These are phyloP conservation scores for Epinephelus cyanopodus DNA, from an alignment of 2,113 vertebrate species.

Conservation along the genomic window DNA sequence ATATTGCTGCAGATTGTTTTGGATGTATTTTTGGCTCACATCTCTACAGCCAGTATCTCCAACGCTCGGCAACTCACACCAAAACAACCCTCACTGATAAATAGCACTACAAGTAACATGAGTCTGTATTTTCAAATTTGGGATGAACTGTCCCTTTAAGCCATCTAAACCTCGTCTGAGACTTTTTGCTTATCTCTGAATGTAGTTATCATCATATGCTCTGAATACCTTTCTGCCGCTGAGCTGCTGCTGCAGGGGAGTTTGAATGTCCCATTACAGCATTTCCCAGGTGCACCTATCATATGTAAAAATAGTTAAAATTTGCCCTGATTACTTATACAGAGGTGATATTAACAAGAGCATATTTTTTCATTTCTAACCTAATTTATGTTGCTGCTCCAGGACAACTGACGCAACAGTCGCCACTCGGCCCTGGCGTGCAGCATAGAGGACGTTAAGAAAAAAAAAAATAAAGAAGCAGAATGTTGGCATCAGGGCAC, in stretches of 20 bases:
- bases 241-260: not conserved
- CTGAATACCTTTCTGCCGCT: not conserved
- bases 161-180: too few species aligned
- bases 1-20: too few species aligned
- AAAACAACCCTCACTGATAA: too few species aligned
- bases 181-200: not conserved
- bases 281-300: constrained; percentile 2
- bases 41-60: too few species aligned
- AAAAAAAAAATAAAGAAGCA: constrained; percentile 3
- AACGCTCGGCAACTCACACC: too few species aligned
- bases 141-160: too few species aligned
- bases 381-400: constrained; percentile 30
- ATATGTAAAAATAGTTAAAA: not conserved
- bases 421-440: constrained; percentile 13
- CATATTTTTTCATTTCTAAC: constrained; percentile 32
- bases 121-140: too few species aligned
- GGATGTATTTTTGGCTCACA: too few species aligned
- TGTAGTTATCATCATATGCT: constrained; percentile 5
- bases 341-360: constrained; percentile 12
- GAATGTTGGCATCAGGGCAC: constrained; percentile 60
- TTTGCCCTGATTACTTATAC: not conserved
- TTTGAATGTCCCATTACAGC: constrained; percentile 5
- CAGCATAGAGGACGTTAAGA: constrained; percentile 12
- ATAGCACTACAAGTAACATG: too few species aligned
- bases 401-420: constrained; percentile 7